Base-by-base conservation (phyloP, 2,797 vertebrate species). In the Brotogeris chrysoptera region DNA sequence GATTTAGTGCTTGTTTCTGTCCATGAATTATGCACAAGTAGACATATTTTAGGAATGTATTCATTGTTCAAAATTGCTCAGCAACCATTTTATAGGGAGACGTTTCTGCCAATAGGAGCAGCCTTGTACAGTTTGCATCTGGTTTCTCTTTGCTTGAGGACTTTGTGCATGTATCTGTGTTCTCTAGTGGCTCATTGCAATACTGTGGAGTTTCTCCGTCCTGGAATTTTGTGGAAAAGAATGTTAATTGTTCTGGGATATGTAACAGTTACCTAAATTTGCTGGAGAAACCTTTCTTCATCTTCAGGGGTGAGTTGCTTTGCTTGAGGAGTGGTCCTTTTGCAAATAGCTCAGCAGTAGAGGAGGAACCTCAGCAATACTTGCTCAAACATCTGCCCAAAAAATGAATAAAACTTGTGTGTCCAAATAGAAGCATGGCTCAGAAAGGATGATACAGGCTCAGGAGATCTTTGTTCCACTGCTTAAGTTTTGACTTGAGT, bases 1-100 rank as follows among this genome's bases (percentile, higher is more conserved):
- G 93, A 94, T 96, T 95, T 97, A 96, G 74, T 95, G 88, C 90
- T 96, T 95, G 94, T 96, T 97, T 95, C 92, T 95, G 71, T 95
- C 90, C 71, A 73, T 97, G 86, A 96, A 96, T 97, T 96, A 97
- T 96, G 90, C 83, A 97, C 80, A 93, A 96, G 80, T 53, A 93
- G 83, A 66, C 88, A 80, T 92, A 90, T 95, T 96, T 97, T 94
- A 95, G 94, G 86, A 94, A 85, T 80, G 64, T 88, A 84, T 97
- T 97, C 83, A 88, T 92, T 94, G 95, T 87, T 96, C 74, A 68
- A 80, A 96, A 95, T 90, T 89, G 88, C 79, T 93, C 90, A 82
- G 90, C 91, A 93, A 38, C 78, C 74, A 36, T 49, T 95, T 96
- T 80, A 64, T 88, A 32, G 68, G 68, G 71, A 84, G 83, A 57